Conservation (phyloP, 2,113 vertebrate species). For the Cyanocitta stelleri region DNA sequence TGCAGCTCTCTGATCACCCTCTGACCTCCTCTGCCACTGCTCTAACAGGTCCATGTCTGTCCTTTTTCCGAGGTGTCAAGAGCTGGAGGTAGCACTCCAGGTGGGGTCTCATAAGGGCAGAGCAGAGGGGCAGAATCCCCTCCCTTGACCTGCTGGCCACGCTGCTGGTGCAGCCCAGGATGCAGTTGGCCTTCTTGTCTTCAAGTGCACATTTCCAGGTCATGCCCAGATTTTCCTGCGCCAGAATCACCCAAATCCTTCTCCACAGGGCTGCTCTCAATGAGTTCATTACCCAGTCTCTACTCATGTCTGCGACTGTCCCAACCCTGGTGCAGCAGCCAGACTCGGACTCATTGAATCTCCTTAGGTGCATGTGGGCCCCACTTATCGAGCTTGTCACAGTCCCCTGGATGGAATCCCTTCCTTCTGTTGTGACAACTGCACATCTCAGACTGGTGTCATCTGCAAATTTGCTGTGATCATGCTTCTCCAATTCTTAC, state of each 20-base stretch:
- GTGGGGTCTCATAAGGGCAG: background rate
- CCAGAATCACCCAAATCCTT: background rate
- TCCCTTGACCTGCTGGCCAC: background rate
- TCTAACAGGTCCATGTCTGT: background rate
- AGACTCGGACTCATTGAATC: background rate
- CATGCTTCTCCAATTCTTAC: background rate
- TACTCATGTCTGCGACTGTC: background rate
- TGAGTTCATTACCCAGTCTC: background rate
- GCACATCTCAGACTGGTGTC: background rate
- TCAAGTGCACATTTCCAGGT: background rate
- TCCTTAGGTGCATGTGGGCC: background rate
- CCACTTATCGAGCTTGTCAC: rapidly evolving
- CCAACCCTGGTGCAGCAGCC: background rate
- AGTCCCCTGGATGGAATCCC: too few species aligned
- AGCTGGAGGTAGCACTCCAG: background rate
- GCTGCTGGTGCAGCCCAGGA: background rate
- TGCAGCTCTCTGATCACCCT: background rate
- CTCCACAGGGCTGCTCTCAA: background rate
- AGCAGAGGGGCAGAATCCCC: background rate
- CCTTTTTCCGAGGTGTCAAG: background rate
- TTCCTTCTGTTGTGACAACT: background rate
- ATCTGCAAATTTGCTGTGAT: background rate
- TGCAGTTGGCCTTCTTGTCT: background rate
- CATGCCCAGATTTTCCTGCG: background rate
- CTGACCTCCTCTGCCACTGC: background rate